Conservation (phyloP, 2,113 vertebrate genomes). For the Progne subis region DNA sequence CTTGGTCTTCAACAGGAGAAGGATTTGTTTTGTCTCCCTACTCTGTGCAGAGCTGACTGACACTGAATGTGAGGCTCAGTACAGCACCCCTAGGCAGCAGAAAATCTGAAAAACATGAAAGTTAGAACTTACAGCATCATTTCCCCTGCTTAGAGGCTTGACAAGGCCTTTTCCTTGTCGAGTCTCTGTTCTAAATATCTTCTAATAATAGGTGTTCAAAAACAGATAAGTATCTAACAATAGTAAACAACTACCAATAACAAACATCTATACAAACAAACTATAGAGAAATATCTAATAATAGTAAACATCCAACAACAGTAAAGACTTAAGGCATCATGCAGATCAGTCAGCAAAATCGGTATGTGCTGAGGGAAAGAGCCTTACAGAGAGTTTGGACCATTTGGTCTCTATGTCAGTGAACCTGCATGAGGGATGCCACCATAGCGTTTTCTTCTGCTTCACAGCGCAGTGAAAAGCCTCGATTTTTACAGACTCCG, state of each 20-base stretch:
- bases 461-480: neutral
- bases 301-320: neutral
- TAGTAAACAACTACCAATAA: neutral
- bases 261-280: neutral
- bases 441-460: neutral
- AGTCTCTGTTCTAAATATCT: neutral
- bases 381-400: neutral
- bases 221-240: neutral
- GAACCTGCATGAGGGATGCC: fast-evolving
- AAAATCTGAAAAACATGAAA: neutral
- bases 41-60: neutral
- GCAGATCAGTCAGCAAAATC: neutral
- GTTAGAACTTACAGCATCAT: neutral
- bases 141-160: neutral
- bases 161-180: neutral
- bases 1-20: neutral
- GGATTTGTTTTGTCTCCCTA: neutral
- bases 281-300: neutral
- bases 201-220: neutral
- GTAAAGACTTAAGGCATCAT: neutral
- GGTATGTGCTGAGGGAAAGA: neutral
- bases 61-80: neutral
- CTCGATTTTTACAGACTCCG: neutral
- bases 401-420: fast-evolving
- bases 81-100: neutral